These are phyloP conservation scores for Romanogobio albipinnatus DNA, from an alignment of 2,113 vertebrate genomes.

Conservation along the genomic window DNA sequence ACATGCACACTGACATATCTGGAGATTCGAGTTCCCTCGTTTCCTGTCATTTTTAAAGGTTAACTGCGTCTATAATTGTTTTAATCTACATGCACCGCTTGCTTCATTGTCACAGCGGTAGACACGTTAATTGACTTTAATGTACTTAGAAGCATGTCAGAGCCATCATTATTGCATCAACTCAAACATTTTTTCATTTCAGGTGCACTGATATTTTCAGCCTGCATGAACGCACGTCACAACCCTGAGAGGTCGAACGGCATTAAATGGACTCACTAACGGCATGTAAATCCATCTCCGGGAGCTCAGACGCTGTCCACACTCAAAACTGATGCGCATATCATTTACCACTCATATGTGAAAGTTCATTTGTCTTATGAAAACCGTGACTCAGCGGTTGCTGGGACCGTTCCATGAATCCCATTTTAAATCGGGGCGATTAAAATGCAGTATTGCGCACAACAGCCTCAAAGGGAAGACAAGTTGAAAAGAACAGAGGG, in stretches of 20 bases:
- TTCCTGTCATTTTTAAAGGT: conserved; percentile 38
- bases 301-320: not conserved
- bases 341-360: conserved; percentile 19
- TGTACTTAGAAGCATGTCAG: conserved; percentile 40
- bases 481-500: conserved; percentile 41
- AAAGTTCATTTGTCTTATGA: conserved; percentile 27
- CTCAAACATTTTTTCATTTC: conserved; percentile 32
- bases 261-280: not conserved
- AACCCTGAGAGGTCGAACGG: not conserved
- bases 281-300: not conserved
- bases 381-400: conserved; percentile 30
- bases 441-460: conserved; percentile 25
- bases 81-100: conserved; percentile 40
- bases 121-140: conserved; percentile 53
- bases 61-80: conserved; percentile 35
- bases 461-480: conserved; percentile 31
- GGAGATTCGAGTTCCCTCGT: conserved; percentile 26
- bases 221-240: not conserved
- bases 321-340: not conserved
- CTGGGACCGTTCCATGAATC: not conserved
- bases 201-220: not conserved
- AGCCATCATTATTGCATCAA: conserved; percentile 39
- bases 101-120: conserved; percentile 22
- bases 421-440: not conserved
- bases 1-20: conserved; percentile 11